Evolutionary conservation across 1,140 invertebrate species (phyloP).

Genomic region (Camponotus floridanus): DNA sequence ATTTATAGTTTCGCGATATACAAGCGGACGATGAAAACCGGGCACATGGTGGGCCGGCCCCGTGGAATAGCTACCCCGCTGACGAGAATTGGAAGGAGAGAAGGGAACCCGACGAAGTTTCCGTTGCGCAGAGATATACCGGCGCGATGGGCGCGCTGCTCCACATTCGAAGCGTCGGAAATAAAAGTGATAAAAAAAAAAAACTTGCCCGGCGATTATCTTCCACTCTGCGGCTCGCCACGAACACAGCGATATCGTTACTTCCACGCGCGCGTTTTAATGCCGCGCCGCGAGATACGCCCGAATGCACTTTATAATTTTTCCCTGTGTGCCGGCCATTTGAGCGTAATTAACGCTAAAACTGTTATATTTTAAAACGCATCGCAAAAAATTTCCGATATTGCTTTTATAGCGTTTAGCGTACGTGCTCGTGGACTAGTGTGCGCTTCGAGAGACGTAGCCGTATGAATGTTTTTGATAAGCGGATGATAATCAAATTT

Average conservation of each 20-base stretch:
- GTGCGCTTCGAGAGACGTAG: background rate
- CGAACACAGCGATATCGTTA: constrained; percentile 53
- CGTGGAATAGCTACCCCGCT: constrained; percentile 49
- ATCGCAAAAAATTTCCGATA: constrained; percentile 49
- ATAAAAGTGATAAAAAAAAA: constrained; percentile 59
- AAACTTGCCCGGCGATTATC: constrained; percentile 56
- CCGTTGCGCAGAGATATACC: constrained; percentile 56
- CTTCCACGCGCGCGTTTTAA: constrained; percentile 50
- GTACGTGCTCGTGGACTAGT: background rate
- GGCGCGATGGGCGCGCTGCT: constrained; percentile 53
- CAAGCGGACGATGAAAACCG: constrained; percentile 55
- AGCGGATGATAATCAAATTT: constrained; percentile 23
- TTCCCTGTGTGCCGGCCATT: constrained; percentile 34
- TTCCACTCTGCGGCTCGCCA: constrained; percentile 49
- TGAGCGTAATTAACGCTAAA: constrained; percentile 60
- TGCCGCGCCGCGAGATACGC: constrained; percentile 47
- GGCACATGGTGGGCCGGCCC: constrained; percentile 44
- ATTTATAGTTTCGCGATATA: constrained; percentile 62
- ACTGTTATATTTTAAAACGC: constrained; percentile 53
- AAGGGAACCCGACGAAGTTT: constrained; percentile 66
- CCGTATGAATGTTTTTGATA: constrained; percentile 4
- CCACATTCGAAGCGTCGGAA: constrained; percentile 59
- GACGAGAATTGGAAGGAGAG: constrained; percentile 30
- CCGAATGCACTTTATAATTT: constrained; percentile 57
- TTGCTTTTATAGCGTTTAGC: constrained; percentile 19